phyloP scores from a whole-genome alignment of 2,113 vertebrate genomes.

The Paratilapia polleni region DNA sequence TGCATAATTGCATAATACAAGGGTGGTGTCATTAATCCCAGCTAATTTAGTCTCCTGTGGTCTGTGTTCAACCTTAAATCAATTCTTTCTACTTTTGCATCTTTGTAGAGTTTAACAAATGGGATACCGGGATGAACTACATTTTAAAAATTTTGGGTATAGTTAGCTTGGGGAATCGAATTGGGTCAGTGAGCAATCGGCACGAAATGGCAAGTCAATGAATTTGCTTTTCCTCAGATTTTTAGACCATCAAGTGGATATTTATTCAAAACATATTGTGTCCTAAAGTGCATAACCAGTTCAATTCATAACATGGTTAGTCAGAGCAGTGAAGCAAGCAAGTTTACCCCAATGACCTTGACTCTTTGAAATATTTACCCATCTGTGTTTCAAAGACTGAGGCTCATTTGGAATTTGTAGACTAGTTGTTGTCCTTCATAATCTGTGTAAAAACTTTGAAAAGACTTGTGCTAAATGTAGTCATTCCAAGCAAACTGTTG shows the following conservation, averaged over 20 bases:
- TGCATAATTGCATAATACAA: slow-evolving; percentile 46
- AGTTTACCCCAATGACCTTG: not conserved
- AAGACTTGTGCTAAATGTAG: slow-evolving; percentile 57
- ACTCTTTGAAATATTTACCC: slow-evolving; percentile 37
- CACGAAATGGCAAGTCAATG: slow-evolving; percentile 22
- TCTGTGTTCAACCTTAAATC: slow-evolving; percentile 1
- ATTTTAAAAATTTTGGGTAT: not conserved
- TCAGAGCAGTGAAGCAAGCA: not conserved
- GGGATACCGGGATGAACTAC: slow-evolving; percentile 11
- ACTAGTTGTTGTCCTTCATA: slow-evolving; percentile 46
- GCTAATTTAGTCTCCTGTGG: slow-evolving; percentile 20
- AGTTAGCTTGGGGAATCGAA: not conserved
- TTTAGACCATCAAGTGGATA: not conserved
- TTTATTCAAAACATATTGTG: not conserved
- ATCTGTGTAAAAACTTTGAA: slow-evolving; percentile 69
- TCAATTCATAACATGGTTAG: not conserved
- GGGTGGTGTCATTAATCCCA: slow-evolving; percentile 11
- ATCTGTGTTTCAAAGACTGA: slow-evolving; percentile 41
- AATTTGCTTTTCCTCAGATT: slow-evolving; percentile 27
- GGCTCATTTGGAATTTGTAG: slow-evolving; percentile 55
- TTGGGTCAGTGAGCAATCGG: slow-evolving; percentile 4
- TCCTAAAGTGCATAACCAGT: slow-evolving; percentile 28
- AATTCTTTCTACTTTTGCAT: slow-evolving; percentile 17
- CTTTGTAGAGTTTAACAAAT: slow-evolving; percentile 21
- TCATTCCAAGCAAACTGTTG: slow-evolving; percentile 82